Percentiles rank a stretch among this genome's conserved stretches.
These are phyloP conservation scores for Ips nitidus DNA, from an alignment of 1,140 invertebrate species.

Conservation along the genomic window DNA sequence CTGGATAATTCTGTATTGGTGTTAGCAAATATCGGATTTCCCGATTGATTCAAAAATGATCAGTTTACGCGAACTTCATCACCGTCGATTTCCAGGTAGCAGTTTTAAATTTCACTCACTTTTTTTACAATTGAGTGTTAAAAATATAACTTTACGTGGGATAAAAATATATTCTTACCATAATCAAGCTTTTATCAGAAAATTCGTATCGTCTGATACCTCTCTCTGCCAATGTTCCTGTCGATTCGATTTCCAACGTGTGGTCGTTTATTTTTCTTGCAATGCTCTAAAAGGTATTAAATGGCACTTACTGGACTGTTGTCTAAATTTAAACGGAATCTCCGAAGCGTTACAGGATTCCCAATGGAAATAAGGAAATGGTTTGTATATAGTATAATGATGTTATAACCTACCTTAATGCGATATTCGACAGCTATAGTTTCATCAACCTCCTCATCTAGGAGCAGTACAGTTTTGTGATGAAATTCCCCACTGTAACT, in stretches of 20 bases:
- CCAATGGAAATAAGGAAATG: too few relatives aligned
- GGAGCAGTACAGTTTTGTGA: slow-evolving; percentile 13
- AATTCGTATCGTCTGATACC: slow-evolving; percentile 18
- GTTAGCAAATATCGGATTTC: too few relatives aligned
- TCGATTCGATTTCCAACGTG: slow-evolving; percentile 16
- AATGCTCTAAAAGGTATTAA: slow-evolving; percentile 6
- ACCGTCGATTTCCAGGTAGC: background rate
- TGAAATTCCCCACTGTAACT: slow-evolving; percentile 20
- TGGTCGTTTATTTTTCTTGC: slow-evolving; percentile 16
- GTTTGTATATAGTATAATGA: background rate
- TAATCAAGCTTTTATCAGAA: slow-evolving; percentile 15
- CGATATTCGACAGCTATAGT: slow-evolving; percentile 11
- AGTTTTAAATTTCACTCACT: background rate
- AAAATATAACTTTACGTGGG: background rate
- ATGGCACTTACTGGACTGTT: too few relatives aligned
- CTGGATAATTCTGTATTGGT: too few relatives aligned
- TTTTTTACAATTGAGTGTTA: slow-evolving; percentile 1
- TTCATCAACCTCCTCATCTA: slow-evolving; percentile 21
- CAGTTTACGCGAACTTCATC: background rate
- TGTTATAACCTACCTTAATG: slow-evolving; percentile 1
- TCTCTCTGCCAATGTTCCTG: background rate
- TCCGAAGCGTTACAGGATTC: too few relatives aligned
- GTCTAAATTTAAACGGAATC: too few relatives aligned
- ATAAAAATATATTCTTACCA: slow-evolving; percentile 9
- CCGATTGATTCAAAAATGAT: background rate